Evolutionary conservation across 2,113 vertebrate genomes (phyloP).

Genomic region (Galbula dea): DNA sequence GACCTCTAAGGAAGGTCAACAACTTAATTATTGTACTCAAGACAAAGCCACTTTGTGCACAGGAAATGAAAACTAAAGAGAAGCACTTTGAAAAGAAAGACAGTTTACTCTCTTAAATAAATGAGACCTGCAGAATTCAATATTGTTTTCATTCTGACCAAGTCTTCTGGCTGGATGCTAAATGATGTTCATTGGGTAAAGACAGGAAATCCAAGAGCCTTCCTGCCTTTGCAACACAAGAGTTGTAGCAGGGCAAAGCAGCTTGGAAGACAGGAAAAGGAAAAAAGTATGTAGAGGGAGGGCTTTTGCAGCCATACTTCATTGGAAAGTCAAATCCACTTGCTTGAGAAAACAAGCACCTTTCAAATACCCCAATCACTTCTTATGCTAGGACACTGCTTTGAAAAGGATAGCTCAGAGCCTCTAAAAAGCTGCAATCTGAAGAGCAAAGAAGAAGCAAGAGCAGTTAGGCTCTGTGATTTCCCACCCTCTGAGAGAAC

Average conservation of each 20-base stretch:
- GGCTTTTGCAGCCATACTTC: not conserved
- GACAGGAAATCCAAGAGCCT: slow-evolving; percentile 39
- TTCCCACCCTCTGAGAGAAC: not conserved
- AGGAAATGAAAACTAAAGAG: slow-evolving; percentile 73
- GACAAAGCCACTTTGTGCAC: slow-evolving; percentile 71
- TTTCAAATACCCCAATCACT: accelerated
- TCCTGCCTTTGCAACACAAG: slow-evolving; percentile 35
- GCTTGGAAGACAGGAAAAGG: not conserved
- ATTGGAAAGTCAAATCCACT: not conserved
- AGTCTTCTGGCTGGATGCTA: slow-evolving; percentile 51
- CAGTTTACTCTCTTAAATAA: slow-evolving; percentile 57
- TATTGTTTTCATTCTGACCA: slow-evolving; percentile 49
- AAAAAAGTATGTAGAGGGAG: not conserved
- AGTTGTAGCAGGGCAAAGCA: not conserved
- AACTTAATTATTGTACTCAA: slow-evolving; percentile 75
- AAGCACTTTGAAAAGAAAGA: slow-evolving; percentile 66
- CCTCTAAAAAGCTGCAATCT: not conserved
- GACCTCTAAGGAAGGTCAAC: slow-evolving; percentile 71
- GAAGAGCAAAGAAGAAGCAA: not conserved
- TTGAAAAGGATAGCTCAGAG: not conserved
- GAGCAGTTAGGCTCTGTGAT: not conserved
- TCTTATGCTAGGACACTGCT: not conserved
- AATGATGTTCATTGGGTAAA: slow-evolving; percentile 35
- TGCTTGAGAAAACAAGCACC: not conserved
- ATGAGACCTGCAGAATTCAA: slow-evolving; percentile 44